Evolutionary conservation across 1,140 invertebrate genomes (phyloP), one percentile per base, ranked within the genome.

Genomic region (Drosophila sucinea): DNA sequence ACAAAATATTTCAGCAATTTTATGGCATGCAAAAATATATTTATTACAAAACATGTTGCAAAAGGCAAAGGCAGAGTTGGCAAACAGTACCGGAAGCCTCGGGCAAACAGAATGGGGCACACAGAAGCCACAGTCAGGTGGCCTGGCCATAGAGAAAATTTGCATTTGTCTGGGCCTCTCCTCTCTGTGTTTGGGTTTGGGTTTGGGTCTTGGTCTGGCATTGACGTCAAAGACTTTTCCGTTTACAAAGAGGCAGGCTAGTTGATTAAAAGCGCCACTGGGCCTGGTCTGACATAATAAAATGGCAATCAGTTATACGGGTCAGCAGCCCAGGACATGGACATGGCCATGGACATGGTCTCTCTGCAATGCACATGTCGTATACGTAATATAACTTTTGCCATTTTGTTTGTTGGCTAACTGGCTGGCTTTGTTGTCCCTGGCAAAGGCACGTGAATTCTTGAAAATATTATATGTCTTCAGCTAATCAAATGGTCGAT

Each of bases 401-500:
- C n/a, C 55, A 27, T 3, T 4, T 51, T 27, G 7, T 51, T 51
- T 27, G n/a, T 3, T 41, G 40, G 2, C 4, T 1, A 17, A 17
- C 17, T 17, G 17, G 35, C 11, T 38, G 35, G 35, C 35, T 38
- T 38, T 27, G 17, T 58, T 17, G 17, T 56, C 30, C 55, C 47
- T 33, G 41, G 57, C 2, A 23, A 0, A 7, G 33, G 54, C 78
- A 81, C 60, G 67, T 80, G 78, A 67, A 57, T 51, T 51, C 25
- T 30, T 58, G 11, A 44, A 30, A 7, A 40, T 60, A 30, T 41
- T 54, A 55, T 55, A 69, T 35, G 54, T 66, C 60, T 71, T 75
- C 62, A 57, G 66, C 63, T 65, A 61, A 51, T 51, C 83, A 76
- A 87, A 82, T 79, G 73, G 58, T 63, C 67, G 72, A 76, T 68